Base-by-base conservation (phyloP, 2,797 vertebrate genomes). In the Pteronotus mesoamericanus region DNA sequence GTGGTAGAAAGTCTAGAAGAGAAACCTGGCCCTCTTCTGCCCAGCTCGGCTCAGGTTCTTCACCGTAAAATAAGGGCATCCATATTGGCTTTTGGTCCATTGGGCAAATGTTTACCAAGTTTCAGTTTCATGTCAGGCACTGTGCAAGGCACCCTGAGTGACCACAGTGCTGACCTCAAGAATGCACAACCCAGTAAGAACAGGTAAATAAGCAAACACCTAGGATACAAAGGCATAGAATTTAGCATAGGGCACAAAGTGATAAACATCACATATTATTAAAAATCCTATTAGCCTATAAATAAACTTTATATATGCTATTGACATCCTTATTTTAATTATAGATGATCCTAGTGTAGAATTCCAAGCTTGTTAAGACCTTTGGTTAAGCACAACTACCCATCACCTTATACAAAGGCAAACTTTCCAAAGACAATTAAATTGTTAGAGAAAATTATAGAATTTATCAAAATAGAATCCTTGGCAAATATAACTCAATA, bases 401-500 rank as follows among this genome's bases (percentile, higher is more conserved):
- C 57, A 57, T 34, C 37, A 78, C 6, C 10, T 83, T 48, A 24
- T 57, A 48, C 16, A 46, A 92, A 87, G 72, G 48, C 5, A 32
- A 51, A 57, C 44, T 88, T 72, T 84, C 34, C 51, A 53, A 80
- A 57, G 57, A 80, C 42, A 89, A 88, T 68, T 69, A 69, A 64
- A 57, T 78, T 57, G 9, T 68, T 59, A 39, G 18, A 92, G 91
- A 79, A 44, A 46, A 37, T 64, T 22, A 51, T 34, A 68, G 19
- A 71, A 51, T 42, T 19, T 74, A 53, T 75, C 55, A 79, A 83
- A 57, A 83, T 61, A 37, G 8, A 74, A 80, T 85, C 19, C 5
- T 86, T 72, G 39, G 34, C 6, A 87, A 66, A 61, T 26, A 86
- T 66, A 85, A 88, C 80, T 94, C 42, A 89, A 84, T 48, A 48